A percentile compares a stretch with the other conserved stretches of the same genome.
Conservation (phyloP, 1,140 invertebrate species). For the Plectrocnemia conspersa region DNA sequence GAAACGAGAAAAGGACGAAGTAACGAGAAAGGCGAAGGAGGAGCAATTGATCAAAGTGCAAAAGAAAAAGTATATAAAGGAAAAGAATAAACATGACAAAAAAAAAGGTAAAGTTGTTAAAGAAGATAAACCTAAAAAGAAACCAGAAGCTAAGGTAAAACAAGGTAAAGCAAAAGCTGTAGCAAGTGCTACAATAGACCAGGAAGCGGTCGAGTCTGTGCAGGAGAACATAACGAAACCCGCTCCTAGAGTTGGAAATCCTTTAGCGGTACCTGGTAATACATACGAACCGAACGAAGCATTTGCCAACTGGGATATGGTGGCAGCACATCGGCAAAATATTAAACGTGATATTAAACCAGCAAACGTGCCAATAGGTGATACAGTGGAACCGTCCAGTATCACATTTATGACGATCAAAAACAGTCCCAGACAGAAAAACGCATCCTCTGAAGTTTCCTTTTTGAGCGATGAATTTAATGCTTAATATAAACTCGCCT, state of each 20-base stretch:
- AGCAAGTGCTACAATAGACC: conserved; percentile 24
- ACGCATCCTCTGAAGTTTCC: not conserved
- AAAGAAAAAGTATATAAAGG: conserved; percentile 35
- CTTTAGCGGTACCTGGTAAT: conserved; percentile 30
- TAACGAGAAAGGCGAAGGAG: conserved; percentile 13
- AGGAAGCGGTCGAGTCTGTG: conserved; percentile 9
- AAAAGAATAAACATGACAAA: conserved; percentile 36
- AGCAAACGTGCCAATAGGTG: not conserved
- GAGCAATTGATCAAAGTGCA: conserved; percentile 37
- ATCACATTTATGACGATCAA: conserved; percentile 6
- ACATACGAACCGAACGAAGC: not conserved
- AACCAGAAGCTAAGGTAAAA: conserved; percentile 30
- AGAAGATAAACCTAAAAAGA: conserved; percentile 21
- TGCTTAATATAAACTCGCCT: conserved; percentile 55
- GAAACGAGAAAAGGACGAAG: conserved; percentile 11
- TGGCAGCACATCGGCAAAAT: conserved; percentile 45
- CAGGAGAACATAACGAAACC: conserved; percentile 24
- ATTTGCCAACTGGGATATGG: conserved; percentile 44
- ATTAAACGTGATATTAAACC: conserved; percentile 32
- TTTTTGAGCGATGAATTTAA: not conserved
- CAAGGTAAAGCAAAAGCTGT: conserved; percentile 34
- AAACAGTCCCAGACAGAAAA: conserved; percentile 12
- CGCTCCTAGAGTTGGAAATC: conserved; percentile 14
- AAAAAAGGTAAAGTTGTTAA: conserved; percentile 25
- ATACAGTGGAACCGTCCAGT: too few species aligned